phyloP scores from a whole-genome alignment of 92 coral and sea anemone species.

The Porites lobata region DNA sequence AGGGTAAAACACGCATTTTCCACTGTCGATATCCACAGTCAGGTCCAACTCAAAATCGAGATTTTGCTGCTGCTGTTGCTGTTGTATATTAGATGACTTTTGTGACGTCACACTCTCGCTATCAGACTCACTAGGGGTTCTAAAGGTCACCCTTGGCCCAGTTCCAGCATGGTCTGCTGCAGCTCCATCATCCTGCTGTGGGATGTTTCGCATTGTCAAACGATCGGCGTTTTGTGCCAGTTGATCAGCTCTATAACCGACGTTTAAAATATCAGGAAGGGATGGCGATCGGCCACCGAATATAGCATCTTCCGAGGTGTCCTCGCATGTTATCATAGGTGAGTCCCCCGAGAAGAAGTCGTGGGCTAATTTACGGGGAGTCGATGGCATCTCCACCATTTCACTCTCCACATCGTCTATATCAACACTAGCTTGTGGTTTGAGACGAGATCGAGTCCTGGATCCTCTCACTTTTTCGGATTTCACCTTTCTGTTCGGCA shows the following conservation, averaged over 20 bases:
- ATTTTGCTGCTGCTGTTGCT: slow-evolving; percentile 68
- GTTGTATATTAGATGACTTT: slow-evolving; percentile 64
- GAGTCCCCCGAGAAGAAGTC: slow-evolving; percentile 22
- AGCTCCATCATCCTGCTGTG: slow-evolving; percentile 47
- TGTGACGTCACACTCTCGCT: slow-evolving; percentile 67
- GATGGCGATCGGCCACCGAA: slow-evolving; percentile 47
- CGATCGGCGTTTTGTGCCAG: slow-evolving; percentile 16
- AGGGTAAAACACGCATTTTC: slow-evolving; percentile 93
- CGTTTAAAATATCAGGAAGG: slow-evolving; percentile 51
- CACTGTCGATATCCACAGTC: slow-evolving; percentile 94
- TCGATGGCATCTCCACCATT: slow-evolving; percentile 61
- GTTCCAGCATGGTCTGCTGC: background rate
- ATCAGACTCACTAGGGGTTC: slow-evolving; percentile 67
- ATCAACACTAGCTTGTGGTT: slow-evolving; percentile 44
- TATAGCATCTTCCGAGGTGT: slow-evolving; percentile 26
- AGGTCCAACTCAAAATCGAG: slow-evolving; percentile 97
- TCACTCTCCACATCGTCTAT: slow-evolving; percentile 60
- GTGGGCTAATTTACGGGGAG: slow-evolving; percentile 11
- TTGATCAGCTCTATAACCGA: slow-evolving; percentile 9
- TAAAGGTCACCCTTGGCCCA: slow-evolving; percentile 82
- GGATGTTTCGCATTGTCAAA: slow-evolving; percentile 16
- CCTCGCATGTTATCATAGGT: slow-evolving; percentile 44
- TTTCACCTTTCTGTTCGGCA: slow-evolving; percentile 62
- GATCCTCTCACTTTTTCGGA: slow-evolving; percentile 79
- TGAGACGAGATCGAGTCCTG: slow-evolving; percentile 68